These are phyloP conservation scores for Chirona hameri DNA, from an alignment of 2,888 invertebrate genomes.

Conservation along the genomic window DNA sequence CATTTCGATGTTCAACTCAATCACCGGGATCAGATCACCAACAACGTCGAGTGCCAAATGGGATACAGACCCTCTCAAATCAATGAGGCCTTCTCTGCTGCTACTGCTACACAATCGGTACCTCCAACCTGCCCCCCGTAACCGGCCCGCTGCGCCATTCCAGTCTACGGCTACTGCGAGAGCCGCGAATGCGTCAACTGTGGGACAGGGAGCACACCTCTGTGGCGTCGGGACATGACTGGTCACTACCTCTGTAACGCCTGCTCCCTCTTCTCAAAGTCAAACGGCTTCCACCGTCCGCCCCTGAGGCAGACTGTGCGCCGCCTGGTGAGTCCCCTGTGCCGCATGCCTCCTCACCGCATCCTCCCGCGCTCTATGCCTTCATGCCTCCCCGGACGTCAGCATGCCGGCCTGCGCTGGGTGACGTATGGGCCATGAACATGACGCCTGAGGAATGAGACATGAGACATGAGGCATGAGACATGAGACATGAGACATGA, in stretches of 20 bases:
- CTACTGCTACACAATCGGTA: too few species aligned
- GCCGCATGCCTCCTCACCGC: background rate
- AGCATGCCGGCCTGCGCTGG: background rate
- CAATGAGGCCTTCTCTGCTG: too few species aligned
- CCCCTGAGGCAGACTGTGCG: slow-evolving; percentile 35
- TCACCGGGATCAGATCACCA: too few species aligned
- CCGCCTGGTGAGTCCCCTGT: slow-evolving; percentile 37
- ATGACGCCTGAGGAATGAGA: too few species aligned
- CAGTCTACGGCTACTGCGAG: slow-evolving; percentile 30
- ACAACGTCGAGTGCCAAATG: too few species aligned
- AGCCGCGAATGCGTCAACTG: slow-evolving; percentile 40
- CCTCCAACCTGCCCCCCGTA: background rate
- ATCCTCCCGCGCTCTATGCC: background rate
- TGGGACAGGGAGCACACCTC: slow-evolving; percentile 37
- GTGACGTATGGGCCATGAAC: too few species aligned
- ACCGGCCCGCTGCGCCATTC: background rate
- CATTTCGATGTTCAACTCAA: too few species aligned
- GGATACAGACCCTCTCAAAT: too few species aligned
- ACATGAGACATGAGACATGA: too few species aligned
- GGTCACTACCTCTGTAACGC: slow-evolving; percentile 41
- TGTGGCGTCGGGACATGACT: slow-evolving; percentile 39
- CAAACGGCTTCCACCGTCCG: slow-evolving; percentile 40
- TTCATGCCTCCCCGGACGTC: background rate
- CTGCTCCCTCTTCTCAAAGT: slow-evolving; percentile 40
- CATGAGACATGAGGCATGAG: too few species aligned